Conservation (phyloP, 2,113 vertebrate genomes). For the Toxotes chatareus region DNA sequence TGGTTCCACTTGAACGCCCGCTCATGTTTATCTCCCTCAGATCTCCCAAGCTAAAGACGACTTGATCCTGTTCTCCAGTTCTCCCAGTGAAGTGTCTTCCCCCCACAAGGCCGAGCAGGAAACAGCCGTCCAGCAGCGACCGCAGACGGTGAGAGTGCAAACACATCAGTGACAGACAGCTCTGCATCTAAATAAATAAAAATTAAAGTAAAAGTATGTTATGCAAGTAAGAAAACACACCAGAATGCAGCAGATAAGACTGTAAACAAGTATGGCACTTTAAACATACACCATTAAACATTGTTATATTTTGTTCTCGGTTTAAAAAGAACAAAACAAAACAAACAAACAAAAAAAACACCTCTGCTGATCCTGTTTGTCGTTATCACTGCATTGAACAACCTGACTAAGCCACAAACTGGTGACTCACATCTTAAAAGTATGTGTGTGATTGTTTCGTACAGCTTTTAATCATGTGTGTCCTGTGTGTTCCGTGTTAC, state of each 20-base stretch:
- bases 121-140: constrained; percentile 35
- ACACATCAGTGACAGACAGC: background rate
- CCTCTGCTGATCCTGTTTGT: background rate
- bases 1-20: background rate
- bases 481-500: background rate
- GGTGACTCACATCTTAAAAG: constrained; percentile 1
- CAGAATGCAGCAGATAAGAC: too few species aligned
- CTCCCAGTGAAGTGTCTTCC: constrained; percentile 71
- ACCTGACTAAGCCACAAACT: constrained; percentile 1
- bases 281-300: too few species aligned
- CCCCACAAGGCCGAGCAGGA: constrained; percentile 69
- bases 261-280: too few species aligned
- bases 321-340: too few species aligned
- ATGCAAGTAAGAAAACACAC: too few species aligned
- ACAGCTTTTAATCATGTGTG: background rate
- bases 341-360: too few species aligned
- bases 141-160: constrained; percentile 59
- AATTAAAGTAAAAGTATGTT: too few species aligned
- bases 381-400: background rate
- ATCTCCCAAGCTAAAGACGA: constrained; percentile 89
- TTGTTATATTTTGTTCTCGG: too few species aligned
- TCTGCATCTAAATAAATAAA: too few species aligned
- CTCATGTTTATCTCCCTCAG: constrained; percentile 66
- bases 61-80: constrained; percentile 85
- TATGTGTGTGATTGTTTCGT: constrained; percentile 13